Evolutionary conservation across 2,797 vertebrate species (phyloP).

Genomic region (Centroberyx gerrardi): DNA sequence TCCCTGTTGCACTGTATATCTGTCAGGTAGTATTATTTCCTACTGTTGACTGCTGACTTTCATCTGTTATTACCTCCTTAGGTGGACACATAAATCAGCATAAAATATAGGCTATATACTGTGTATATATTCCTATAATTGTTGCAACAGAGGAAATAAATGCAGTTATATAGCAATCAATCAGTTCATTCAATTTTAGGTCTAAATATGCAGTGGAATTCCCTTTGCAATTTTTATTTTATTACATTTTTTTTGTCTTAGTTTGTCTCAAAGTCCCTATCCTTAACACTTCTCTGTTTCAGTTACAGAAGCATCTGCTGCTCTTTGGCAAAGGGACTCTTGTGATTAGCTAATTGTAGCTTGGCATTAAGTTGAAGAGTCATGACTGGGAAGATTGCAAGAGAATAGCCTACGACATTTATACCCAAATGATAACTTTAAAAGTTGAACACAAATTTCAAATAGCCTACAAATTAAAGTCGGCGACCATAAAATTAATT

Average conservation of each 20-base stretch:
- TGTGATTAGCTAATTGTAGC: slow-evolving; percentile 34
- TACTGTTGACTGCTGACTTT: neutral
- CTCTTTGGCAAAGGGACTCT: slow-evolving; percentile 29
- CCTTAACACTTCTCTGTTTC: neutral
- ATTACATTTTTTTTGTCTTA: neutral
- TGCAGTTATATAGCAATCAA: neutral
- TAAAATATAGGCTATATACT: neutral
- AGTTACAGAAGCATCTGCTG: slow-evolving; percentile 22
- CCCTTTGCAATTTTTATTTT: neutral
- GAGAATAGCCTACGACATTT: neutral
- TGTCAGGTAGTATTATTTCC: neutral
- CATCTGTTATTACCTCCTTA: neutral
- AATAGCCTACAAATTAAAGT: no score
- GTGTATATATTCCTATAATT: neutral
- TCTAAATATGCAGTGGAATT: neutral
- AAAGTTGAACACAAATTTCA: slow-evolving; percentile 44
- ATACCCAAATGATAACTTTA: slow-evolving; percentile 12
- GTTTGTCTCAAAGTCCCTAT: neutral
- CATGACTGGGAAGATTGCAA: neutral
- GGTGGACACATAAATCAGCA: neutral
- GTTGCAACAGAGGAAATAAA: slow-evolving; percentile 15
- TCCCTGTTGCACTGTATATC: neutral
- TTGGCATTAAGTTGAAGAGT: slow-evolving; percentile 34
- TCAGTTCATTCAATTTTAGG: neutral
- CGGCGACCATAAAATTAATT: neutral